Base-by-base conservation (phyloP, 2,888 invertebrate genomes). In the Ochropleura leucogaster region DNA sequence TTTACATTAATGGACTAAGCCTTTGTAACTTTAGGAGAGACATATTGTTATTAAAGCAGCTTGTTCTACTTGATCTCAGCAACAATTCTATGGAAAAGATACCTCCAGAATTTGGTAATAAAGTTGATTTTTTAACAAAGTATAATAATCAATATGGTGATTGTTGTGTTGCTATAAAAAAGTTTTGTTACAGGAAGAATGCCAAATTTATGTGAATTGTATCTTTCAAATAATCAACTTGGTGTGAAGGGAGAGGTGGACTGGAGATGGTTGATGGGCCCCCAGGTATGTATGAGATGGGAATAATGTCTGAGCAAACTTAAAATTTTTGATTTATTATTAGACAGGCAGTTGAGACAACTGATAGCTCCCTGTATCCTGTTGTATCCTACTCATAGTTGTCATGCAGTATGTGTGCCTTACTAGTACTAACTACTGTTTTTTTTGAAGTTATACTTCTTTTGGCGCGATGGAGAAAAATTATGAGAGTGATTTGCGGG, bases 21-120 rank as follows among this genome's bases (percentile, higher is more conserved):
- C 90, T 98, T 75, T 97, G 97, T 85, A 97, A 97, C 78, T 97
- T 98, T 77, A 97, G 98, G 85, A 96, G 97, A 84, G 98, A 98
- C 83, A 97, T 98, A 82, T 95, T 98, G 66, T 94, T 97, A 47
- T 93, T 98, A 0, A 97, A 96, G 67, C 97, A 97, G 85, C 95
- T 98, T 12, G 97, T 97, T 76, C 85, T 97, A 62, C 94, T 98
- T 66, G 97, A 98, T 94, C 93, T 98, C 75, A 97, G 97, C 79
- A 95, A 97, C 75, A 98, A 98, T 96, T 96, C 97, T 79, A 97
- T 98, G 68, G 97, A 97, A 79, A 97, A 95, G 88, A 93, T 98
- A 68, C 98, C 98, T 1, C 94, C 96, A 20, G 98, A 98, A 90
- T 91, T 98, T 82, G 98, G 97, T 86, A 94, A 95, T 90, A 57